Evolutionary conservation across 2,888 invertebrate species (phyloP).

Genomic region (Sinodicranocentrus sp.): DNA sequence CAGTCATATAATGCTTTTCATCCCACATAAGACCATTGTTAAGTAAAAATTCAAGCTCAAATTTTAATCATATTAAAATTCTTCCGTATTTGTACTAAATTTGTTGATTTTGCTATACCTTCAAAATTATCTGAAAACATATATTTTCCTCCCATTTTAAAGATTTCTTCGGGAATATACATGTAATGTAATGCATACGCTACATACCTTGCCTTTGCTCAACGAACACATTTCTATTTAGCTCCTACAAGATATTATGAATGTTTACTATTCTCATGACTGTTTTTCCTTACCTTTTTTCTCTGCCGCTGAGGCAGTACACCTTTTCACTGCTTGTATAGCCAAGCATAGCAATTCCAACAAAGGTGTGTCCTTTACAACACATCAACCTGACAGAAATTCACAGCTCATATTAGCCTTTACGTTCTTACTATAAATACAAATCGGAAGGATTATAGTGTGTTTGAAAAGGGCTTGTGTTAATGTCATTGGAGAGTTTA

Average conservation of each 20-base stretch:
- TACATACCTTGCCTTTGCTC: no score
- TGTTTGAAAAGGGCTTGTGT: neutral
- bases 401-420: constrained; percentile 34
- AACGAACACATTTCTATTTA: no score
- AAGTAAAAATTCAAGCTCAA: no score
- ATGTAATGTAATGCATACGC: no score
- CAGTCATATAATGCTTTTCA: no score
- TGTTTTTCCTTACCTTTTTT: neutral
- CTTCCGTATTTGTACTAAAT: no score
- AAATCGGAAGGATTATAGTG: constrained; percentile 28
- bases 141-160: no score
- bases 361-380: constrained; percentile 45
- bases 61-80: no score
- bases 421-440: constrained; percentile 19
- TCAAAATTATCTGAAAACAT: no score
- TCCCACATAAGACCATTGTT: no score
- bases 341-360: constrained; percentile 35
- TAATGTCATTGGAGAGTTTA: neutral
- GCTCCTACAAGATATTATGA: neutral
- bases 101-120: no score
- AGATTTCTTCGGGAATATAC: no score
- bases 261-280: neutral
- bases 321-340: constrained; percentile 14
- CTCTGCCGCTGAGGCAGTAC: neutral
- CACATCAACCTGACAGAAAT: constrained; percentile 36